These are phyloP conservation scores for Eonycteris spelaea DNA, from an alignment of 2,113 vertebrate genomes.

Conservation along the genomic window DNA sequence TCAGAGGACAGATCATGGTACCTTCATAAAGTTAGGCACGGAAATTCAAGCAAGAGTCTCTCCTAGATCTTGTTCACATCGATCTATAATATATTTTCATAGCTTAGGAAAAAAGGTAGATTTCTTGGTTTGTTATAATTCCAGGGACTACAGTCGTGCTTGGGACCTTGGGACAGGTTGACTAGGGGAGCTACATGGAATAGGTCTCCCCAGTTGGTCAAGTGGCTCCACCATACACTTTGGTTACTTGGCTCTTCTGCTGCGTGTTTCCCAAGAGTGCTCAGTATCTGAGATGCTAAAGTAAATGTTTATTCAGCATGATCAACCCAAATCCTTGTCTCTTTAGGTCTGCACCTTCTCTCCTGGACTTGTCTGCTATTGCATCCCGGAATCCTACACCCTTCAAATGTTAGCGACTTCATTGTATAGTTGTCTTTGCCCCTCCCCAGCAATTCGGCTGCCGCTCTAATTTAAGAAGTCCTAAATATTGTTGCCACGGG, in stretches of 20 bases:
- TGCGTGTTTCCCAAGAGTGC: background rate
- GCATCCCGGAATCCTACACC: slow-evolving; percentile 49
- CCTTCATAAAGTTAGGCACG: background rate
- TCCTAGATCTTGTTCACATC: background rate
- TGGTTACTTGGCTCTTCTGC: background rate
- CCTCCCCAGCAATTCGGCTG: slow-evolving; percentile 62
- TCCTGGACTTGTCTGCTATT: slow-evolving; percentile 58
- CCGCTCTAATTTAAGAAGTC: slow-evolving; percentile 80
- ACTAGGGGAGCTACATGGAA: no score
- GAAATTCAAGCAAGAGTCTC: background rate
- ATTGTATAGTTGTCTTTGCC: slow-evolving; percentile 55
- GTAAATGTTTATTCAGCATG: slow-evolving; percentile 17
- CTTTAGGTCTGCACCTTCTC: background rate
- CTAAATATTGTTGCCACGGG: slow-evolving; percentile 84
- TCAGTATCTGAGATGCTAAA: background rate
- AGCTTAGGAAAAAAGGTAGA: background rate
- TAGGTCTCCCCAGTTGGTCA: fast-evolving
- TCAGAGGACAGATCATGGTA: background rate
- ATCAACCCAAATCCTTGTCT: slow-evolving; percentile 18
- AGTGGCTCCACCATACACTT: background rate
- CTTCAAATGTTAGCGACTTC: slow-evolving; percentile 68
- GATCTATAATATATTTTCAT: background rate
- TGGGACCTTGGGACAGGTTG: background rate
- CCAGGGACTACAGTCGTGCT: background rate
- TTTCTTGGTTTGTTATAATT: background rate